phyloP scores from a whole-genome alignment of 2,113 vertebrate genomes.

The Myiozetetes cayanensis region DNA sequence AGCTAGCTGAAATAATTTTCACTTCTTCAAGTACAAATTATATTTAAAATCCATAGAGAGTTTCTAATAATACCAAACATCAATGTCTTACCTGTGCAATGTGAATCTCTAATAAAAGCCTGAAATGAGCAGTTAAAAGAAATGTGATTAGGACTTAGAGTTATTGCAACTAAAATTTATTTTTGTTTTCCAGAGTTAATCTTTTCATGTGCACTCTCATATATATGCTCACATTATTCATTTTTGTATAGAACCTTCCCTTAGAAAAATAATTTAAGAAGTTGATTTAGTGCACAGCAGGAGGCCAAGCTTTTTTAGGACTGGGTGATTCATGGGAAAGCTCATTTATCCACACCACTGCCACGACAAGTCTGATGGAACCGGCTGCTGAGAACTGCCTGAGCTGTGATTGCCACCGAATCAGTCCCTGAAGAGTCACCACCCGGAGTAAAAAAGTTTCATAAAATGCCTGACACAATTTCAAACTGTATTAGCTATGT shows the following conservation, averaged over 20 bases:
- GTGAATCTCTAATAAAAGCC: background rate
- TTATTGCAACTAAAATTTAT: background rate
- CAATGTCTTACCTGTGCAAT: background rate
- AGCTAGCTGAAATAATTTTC: constrained; percentile 24
- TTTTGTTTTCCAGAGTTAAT: background rate
- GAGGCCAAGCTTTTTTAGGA: background rate
- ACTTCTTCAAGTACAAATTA: constrained; percentile 7
- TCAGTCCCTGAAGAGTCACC: background rate
- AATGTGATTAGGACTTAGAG: background rate
- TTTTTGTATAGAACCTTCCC: background rate
- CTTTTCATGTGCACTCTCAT: background rate
- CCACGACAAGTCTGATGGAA: background rate
- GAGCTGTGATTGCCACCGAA: background rate
- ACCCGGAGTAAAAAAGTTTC: background rate
- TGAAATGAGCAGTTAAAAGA: background rate
- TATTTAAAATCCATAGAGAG: background rate
- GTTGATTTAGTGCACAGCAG: background rate
- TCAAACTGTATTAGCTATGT: background rate
- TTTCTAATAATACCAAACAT: background rate
- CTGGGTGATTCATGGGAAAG: background rate
- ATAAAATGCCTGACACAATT: background rate
- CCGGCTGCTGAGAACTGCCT: background rate
- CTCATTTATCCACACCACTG: background rate
- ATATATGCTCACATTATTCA: background rate
- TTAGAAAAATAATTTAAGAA: background rate